These are phyloP conservation scores for Gortyna flavago DNA, from an alignment of 2,888 invertebrate species.

Conservation along the genomic window DNA sequence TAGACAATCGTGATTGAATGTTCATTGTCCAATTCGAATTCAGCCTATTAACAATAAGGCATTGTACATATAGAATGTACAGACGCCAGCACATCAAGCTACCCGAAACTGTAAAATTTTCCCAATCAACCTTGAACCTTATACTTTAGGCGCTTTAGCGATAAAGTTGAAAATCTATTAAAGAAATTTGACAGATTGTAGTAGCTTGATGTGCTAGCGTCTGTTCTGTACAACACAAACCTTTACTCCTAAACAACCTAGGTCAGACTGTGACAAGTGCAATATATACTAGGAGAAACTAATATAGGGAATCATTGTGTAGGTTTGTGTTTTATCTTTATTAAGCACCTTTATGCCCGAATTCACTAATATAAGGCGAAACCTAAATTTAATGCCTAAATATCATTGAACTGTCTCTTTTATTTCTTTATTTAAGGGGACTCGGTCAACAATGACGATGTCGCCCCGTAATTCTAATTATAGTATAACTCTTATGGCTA, in stretches of 20 bases:
- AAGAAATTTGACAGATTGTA: too few species aligned
- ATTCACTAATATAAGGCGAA: background rate
- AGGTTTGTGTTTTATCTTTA: background rate
- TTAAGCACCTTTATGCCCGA: background rate
- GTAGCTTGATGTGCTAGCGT: too few species aligned
- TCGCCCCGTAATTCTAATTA: too few species aligned
- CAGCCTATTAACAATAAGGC: constrained; percentile 24
- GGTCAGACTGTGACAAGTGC: background rate
- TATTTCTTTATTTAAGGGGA: too few species aligned
- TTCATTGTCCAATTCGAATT: constrained; percentile 6
- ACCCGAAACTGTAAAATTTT: too few species aligned
- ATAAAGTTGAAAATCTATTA: too few species aligned
- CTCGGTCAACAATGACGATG: too few species aligned
- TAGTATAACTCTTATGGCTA: too few species aligned
- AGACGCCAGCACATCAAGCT: too few species aligned
- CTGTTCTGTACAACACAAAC: constrained; percentile 5
- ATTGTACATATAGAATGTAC: background rate
- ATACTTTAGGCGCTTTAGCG: too few species aligned
- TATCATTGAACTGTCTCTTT: background rate
- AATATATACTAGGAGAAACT: background rate
- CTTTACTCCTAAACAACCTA: background rate
- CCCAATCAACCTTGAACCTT: too few species aligned
- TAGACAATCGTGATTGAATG: constrained; percentile 19
- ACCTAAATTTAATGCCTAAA: background rate
- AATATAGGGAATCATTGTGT: background rate